Conservation (phyloP, 1,140 invertebrate species). For the Heliconius nattereri region DNA sequence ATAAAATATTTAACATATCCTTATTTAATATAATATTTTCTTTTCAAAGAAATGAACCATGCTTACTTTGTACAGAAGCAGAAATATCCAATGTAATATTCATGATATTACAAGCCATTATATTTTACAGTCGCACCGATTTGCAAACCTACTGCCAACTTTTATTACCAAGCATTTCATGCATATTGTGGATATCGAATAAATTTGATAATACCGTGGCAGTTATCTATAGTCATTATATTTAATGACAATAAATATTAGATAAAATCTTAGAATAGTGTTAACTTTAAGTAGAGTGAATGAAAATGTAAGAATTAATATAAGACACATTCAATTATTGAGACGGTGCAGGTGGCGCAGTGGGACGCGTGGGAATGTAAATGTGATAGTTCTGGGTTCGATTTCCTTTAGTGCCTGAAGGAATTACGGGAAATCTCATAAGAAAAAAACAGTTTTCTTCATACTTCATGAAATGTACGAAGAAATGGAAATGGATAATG, state of each 20-base stretch:
- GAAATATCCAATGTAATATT: constrained; percentile 13
- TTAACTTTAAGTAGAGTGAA: neutral
- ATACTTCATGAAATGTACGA: too few relatives aligned
- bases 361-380: too few relatives aligned
- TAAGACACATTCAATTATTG: too few relatives aligned
- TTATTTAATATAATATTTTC: neutral
- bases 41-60: neutral
- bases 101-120: constrained; percentile 19
- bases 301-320: too few relatives aligned
- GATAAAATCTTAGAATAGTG: neutral
- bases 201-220: neutral
- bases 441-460: too few relatives aligned
- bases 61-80: neutral
- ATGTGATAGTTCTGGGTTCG: too few relatives aligned
- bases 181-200: neutral
- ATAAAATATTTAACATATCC: neutral
- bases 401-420: too few relatives aligned
- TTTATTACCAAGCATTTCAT: constrained; percentile 3
- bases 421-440: too few relatives aligned
- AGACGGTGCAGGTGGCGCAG: too few relatives aligned
- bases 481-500: too few relatives aligned
- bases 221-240: neutral
- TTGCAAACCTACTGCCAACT: constrained; percentile 12
- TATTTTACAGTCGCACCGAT: constrained; percentile 14
- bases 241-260: neutral